phyloP scores from a whole-genome alignment of 1,140 invertebrate genomes.

The Papilio polyxenes region DNA sequence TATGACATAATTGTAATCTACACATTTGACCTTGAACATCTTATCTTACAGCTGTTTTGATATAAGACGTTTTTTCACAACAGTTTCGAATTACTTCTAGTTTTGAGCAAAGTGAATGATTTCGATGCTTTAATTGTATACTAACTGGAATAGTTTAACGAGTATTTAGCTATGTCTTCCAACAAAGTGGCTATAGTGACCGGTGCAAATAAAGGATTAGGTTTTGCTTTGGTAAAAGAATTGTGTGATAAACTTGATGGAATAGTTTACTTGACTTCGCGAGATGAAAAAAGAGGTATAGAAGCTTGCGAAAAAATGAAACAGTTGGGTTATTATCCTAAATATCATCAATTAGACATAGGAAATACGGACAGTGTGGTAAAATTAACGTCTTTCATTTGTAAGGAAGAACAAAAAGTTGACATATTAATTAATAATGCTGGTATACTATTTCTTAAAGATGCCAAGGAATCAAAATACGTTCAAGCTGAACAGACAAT shows the following conservation, averaged over 20 bases:
- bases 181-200: slow-evolving; percentile 82
- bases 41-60: not conserved
- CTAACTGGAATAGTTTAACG: slow-evolving; percentile 1
- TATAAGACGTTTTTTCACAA: not conserved
- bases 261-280: slow-evolving; percentile 83
- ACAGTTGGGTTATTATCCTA: slow-evolving; percentile 74
- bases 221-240: slow-evolving; percentile 85
- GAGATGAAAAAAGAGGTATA: slow-evolving; percentile 81
- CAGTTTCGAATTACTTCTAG: not conserved
- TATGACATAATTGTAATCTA: not conserved
- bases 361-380: slow-evolving; percentile 82
- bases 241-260: slow-evolving; percentile 84
- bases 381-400: slow-evolving; percentile 81
- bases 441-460: slow-evolving; percentile 86
- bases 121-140: not conserved
- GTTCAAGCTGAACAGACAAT: slow-evolving; percentile 87
- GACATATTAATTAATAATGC: slow-evolving; percentile 93
- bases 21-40: not conserved
- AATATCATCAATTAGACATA: slow-evolving; percentile 87
- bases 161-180: slow-evolving; percentile 29
- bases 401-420: slow-evolving; percentile 84
- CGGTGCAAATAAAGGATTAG: slow-evolving; percentile 89
- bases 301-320: slow-evolving; percentile 82
- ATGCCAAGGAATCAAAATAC: slow-evolving; percentile 83
- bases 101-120: not conserved